Evolutionary conservation across 1,140 invertebrate species (phyloP).

Genomic region (Drosophila equinoxialis): DNA sequence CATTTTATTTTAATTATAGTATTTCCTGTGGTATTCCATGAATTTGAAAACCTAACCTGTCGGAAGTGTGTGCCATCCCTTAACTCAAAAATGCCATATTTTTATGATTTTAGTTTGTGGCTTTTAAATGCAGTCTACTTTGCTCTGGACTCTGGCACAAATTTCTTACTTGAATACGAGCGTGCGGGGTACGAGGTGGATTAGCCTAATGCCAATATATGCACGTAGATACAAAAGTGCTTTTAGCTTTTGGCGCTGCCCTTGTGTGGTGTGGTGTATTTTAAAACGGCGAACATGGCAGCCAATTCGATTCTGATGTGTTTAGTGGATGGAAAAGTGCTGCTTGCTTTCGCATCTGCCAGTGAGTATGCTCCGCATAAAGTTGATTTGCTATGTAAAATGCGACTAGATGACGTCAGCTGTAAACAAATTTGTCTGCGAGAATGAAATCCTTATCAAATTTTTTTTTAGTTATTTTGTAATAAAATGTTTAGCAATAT

Average conservation of each 20-base stretch:
- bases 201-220: slow-evolving; percentile 76
- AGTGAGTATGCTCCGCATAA: not conserved
- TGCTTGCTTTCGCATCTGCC: slow-evolving; percentile 21
- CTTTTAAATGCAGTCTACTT: slow-evolving; percentile 17
- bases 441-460: slow-evolving; percentile 2
- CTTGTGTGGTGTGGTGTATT: slow-evolving; percentile 41
- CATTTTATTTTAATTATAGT: no score
- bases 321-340: slow-evolving; percentile 51
- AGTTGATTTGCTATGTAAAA: slow-evolving; percentile 1
- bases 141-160: slow-evolving; percentile 38
- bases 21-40: no score
- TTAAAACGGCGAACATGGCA: slow-evolving; percentile 36
- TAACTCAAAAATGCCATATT: not conserved
- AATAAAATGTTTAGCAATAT: slow-evolving; percentile 25
- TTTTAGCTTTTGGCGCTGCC: slow-evolving; percentile 56
- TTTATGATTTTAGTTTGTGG: not conserved
- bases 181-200: slow-evolving; percentile 46
- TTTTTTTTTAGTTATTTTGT: slow-evolving; percentile 22
- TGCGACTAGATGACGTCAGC: not conserved
- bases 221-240: slow-evolving; percentile 26
- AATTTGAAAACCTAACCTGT: not conserved
- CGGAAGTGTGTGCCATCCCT: not conserved
- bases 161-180: slow-evolving; percentile 64
- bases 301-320: slow-evolving; percentile 68
- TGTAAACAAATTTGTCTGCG: slow-evolving; percentile 18